These are phyloP conservation scores for Meghimatium bilineatum DNA, from an alignment of 2,888 invertebrate genomes.

Conservation along the genomic window DNA sequence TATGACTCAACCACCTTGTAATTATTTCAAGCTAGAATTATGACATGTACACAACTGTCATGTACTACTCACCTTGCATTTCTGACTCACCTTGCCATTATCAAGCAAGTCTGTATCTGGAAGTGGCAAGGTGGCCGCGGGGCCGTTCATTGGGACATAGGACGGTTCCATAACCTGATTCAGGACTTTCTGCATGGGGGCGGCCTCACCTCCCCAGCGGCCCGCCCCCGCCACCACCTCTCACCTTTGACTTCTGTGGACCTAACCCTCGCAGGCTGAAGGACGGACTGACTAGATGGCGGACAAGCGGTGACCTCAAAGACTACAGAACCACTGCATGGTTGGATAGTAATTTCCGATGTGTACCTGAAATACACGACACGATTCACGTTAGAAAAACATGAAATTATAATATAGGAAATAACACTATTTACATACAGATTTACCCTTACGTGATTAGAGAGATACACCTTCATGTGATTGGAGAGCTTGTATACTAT, in stretches of 20 bases:
- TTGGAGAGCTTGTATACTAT: too few species aligned
- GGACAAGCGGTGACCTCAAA: slow-evolving; percentile 39
- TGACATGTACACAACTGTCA: not conserved
- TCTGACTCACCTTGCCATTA: slow-evolving; percentile 55
- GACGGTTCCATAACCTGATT: slow-evolving; percentile 68
- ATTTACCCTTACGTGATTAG: too few species aligned
- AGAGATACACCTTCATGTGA: too few species aligned
- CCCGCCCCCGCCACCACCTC: slow-evolving; percentile 40
- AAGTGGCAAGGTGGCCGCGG: slow-evolving; percentile 63
- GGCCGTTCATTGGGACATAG: slow-evolving; percentile 67
- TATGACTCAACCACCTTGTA: not conserved
- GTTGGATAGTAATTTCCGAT: not conserved
- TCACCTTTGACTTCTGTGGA: slow-evolving; percentile 25
- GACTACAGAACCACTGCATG: slow-evolving; percentile 58
- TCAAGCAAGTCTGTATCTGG: slow-evolving; percentile 70
- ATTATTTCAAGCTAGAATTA: not conserved
- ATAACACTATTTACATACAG: not conserved
- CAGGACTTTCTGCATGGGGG: slow-evolving; percentile 65
- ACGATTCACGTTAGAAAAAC: too few species aligned
- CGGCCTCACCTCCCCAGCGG: slow-evolving; percentile 40
- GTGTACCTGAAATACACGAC: not conserved
- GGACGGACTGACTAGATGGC: not conserved
- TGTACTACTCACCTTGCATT: not conserved
- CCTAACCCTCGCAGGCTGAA: slow-evolving; percentile 1
- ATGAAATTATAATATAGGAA: not conserved